A percentile compares a stretch with the other conserved stretches of the same genome.
Evolutionary conservation across 2,113 vertebrate genomes (phyloP).

Genomic region (Eptesicus fuscus): DNA sequence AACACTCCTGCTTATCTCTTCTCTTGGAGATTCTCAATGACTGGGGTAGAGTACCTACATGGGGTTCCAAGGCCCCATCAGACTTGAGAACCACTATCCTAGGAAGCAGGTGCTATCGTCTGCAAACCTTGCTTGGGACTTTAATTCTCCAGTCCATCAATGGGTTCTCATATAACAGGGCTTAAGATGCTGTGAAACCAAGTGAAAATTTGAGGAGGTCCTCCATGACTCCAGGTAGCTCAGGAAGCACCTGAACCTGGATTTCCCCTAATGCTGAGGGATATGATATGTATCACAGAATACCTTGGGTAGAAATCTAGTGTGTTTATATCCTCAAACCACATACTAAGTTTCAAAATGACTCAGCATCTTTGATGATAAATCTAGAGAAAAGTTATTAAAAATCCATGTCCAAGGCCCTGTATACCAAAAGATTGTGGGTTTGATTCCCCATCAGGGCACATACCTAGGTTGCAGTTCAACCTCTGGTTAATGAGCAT

Average conservation of each 20-base stretch:
- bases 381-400: not conserved
- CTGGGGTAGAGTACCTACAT: not conserved
- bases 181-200: not conserved
- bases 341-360: conserved; percentile 4
- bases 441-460: not conserved
- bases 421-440: not conserved
- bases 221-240: not conserved
- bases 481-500: not conserved
- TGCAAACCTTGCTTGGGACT: not conserved
- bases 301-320: not conserved
- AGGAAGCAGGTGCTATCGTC: not conserved
- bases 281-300: not conserved
- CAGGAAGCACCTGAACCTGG: not conserved
- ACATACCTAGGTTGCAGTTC: not conserved
- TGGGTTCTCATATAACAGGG: not conserved
- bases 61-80: not conserved
- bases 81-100: not conserved
- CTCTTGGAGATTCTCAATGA: not conserved
- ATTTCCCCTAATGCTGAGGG: not conserved
- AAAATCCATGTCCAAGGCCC: not conserved
- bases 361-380: not conserved
- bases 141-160: not conserved
- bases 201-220: not conserved
- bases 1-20: not conserved
- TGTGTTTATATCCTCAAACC: not conserved